Evolutionary conservation across 2,113 vertebrate species (phyloP), one percentile per base, ranked within the genome.

Genomic region (Rhabdornis inornatus): DNA sequence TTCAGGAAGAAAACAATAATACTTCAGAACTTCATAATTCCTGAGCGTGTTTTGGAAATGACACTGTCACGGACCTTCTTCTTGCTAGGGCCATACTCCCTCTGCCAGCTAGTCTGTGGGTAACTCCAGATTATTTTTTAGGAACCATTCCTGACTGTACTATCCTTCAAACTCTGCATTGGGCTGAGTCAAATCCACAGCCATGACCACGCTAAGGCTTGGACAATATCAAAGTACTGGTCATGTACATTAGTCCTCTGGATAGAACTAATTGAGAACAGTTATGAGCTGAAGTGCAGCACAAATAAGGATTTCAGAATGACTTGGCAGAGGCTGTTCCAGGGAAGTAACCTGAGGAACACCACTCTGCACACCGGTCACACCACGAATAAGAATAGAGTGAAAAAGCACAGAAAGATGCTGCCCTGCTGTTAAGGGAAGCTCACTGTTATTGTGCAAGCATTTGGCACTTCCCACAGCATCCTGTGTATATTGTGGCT

Each of bases 61-160:
- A 72, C n/a, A 31, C 9, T 2, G 2, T 13, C 15, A 64, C 24
- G 14, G 47, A 64, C 22, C 56, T 11, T 47, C 42, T 22, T 71
- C n/a, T 82, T 64, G 37, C n/a, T 75, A 59, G 21, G 23, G 42
- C 33, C 0, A 1, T 13, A 31, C 9, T 27, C 30, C 30, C 44
- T 37, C n/a, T 56, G 33, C 24, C 44, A 68, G 12, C 7, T 52
- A 28, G 35, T 44, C 27, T 52, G 44, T 61, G 49, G 30, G 40
- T 49, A 52, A 68, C 28, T 75, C 16, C 74, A 68, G 25, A 72
- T 56, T n/a, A 49, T 9, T 23, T 57, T 57, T 82, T 35, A 79
- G 44, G 25, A 64, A 60, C 11, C 0, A 1, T 18, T 9, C n/a
- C 68, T 87, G 49, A 64, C 31, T 0, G 1, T 20, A 30, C 2